phyloP scores from a whole-genome alignment of 2,888 invertebrate species.

The Plebejus anna region DNA sequence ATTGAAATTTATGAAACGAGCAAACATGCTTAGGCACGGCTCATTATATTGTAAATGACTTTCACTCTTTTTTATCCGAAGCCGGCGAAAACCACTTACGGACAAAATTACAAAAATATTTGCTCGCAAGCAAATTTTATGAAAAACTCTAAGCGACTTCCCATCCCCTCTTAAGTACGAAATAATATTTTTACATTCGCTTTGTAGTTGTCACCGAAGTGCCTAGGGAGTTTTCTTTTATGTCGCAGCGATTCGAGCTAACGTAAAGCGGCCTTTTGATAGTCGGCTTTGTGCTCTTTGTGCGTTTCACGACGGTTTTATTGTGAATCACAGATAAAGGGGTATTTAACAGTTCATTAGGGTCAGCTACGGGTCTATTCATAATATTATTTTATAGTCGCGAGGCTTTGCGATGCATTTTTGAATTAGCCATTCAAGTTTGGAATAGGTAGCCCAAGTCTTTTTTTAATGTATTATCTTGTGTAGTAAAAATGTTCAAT shows the following conservation, averaged over 20 bases:
- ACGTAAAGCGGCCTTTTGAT: constrained; percentile 12
- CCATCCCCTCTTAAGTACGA: background rate
- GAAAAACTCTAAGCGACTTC: constrained; percentile 1
- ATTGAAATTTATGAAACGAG: background rate
- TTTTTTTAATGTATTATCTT: no score
- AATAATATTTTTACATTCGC: constrained; percentile 18
- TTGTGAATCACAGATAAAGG: background rate
- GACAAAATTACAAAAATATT: background rate
- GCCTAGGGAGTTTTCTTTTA: constrained; percentile 8
- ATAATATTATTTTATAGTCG: background rate
- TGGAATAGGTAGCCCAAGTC: no score
- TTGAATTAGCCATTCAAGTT: background rate
- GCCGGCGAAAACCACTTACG: background rate
- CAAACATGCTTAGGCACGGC: background rate
- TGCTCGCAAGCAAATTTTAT: background rate
- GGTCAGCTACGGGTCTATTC: background rate
- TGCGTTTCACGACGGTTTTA: background rate
- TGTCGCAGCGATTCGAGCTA: background rate
- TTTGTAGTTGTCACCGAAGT: background rate
- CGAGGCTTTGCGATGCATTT: background rate
- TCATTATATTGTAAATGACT: background rate
- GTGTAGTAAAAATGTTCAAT: no score
- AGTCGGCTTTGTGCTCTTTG: constrained; percentile 6
- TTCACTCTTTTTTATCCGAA: background rate
- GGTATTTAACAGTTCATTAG: background rate